Evolutionary conservation across 2,113 vertebrate genomes (phyloP), one percentile per base, ranked within the genome.

Genomic region (Archocentrus centrarchus): DNA sequence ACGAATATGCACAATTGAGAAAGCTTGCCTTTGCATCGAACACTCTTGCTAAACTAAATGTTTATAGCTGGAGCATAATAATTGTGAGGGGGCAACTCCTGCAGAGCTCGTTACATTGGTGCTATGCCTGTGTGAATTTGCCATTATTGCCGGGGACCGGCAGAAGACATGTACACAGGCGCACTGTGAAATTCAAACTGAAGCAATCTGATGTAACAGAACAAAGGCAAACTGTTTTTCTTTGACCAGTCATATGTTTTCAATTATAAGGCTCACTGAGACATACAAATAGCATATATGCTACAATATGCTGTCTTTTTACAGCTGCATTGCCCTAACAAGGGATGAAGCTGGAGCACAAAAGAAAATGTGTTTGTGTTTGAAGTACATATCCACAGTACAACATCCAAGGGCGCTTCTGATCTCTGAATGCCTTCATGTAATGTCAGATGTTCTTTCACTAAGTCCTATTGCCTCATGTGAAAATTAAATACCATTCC

Each of bases 141-240:
- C 63, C 64, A 81, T 89, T 90, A 92, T 80, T 80, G 32, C 86
- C 64, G 77, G 66, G 47, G 37, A 84, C 79, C 63, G 78, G 79
- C 78, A 61, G 80, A 32, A 79, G 55, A 77, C 64, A 35, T 58
- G 32, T 35, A 22, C 18, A 85, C 66, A 61, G 6, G n/a, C 57
- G 81, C 60, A 68, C 6, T 58, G 78, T 78, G 53, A 91, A 86
- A 81, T 80, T 87, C 50, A 92, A 89, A 89, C 81, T 20, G 83
- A 85, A 75, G 39, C 79, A 87, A 80, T 79, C 64, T 75, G 58
- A 76, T 30, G 50, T n/a, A 82, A 84, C 32, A 57, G 32, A 88
- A 77, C 63, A 88, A 88, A 89, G 50, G 18, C 58, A 24, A 57
- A 66, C 14, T n/a, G 2, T 76, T 68, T 90, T 78, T 18, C 32